Evolutionary conservation across 2,797 vertebrate genomes (phyloP), one percentile per base, ranked within the genome.

Genomic region (Ispidina lecontei): DNA sequence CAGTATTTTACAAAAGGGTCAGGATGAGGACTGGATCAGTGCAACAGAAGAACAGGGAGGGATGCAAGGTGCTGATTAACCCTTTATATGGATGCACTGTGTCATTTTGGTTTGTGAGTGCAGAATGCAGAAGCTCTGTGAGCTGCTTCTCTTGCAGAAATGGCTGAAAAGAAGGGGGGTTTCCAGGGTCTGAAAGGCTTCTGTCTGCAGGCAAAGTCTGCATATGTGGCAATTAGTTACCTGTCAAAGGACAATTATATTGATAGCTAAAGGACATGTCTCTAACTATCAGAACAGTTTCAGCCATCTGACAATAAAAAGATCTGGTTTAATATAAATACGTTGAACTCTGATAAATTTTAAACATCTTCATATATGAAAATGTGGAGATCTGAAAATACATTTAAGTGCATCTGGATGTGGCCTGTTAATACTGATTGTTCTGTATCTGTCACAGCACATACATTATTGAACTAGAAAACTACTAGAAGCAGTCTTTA

Each of bases 401-500:
- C 80, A 82, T 79, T 85, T 60, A 91, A 55, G 55, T 84, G 79
- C 67, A 85, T 79, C 82, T 93, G 20, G 69, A 91, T 55, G 73
- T 41, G 25, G 21, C 35, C 59, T 89, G 75, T 86, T 87, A 80
- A 69, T 96, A 91, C 31, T 91, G 89, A 85, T 83, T 92, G 26
- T 85, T 83, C 47, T 69, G 68, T 56, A 87, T 67, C 92, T 69
- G 80, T 94, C 55, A 93, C 74, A 87, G 56, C 43, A 76, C 41
- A 77, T 84, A 70, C 70, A 51, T 96, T 89, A 80, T 71, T 93
- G 82, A 96, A 52, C 87, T 94, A 59, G 83, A 93, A 95, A 94
- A 75, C 91, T 81, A 87, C 70, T 92, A 62, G 80, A 94, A 91
- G 73, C 49, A 84, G 79, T 35, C 67, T 96, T 94, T 91, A 69